phyloP scores from a whole-genome alignment of 2,888 invertebrate genomes.

The Polyploca ridens region DNA sequence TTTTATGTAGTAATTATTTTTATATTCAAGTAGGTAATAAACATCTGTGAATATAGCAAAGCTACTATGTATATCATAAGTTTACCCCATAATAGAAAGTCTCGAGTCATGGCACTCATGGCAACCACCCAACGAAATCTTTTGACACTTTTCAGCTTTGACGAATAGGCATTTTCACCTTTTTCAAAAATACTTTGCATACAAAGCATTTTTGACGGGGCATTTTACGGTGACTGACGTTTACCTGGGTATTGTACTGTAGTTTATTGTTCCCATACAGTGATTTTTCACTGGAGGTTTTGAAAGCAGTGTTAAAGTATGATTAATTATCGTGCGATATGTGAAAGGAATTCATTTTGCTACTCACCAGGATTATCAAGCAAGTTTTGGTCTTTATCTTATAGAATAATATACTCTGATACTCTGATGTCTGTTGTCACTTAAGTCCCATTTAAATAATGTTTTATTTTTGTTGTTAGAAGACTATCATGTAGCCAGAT shows the following conservation, averaged over 20 bases:
- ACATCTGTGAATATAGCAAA: too few species aligned
- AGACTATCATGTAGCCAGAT: too few species aligned
- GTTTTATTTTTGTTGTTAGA: too few species aligned
- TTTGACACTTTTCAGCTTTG: constrained; percentile 29
- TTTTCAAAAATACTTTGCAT: constrained; percentile 30
- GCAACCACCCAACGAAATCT: constrained; percentile 10
- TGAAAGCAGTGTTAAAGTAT: not conserved
- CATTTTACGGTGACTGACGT: constrained; percentile 32
- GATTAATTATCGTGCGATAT: not conserved
- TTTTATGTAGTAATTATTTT: too few species aligned
- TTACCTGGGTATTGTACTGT: constrained; percentile 10
- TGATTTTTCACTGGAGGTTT: not conserved
- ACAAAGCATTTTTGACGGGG: constrained; percentile 37
- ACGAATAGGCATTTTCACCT: constrained; percentile 35
- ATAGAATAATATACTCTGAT: too few species aligned
- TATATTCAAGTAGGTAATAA: too few species aligned
- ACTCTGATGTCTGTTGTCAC: too few species aligned
- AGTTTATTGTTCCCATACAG: not conserved
- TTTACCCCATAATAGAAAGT: not conserved
- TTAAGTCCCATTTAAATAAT: too few species aligned
- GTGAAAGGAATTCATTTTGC: not conserved
- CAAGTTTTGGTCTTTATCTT: not conserved
- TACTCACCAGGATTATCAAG: not conserved
- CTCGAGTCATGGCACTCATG: not conserved
- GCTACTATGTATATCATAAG: not conserved